Evolutionary conservation across 2,797 vertebrate species (phyloP).

Genomic region (Sebastes oblongus): DNA sequence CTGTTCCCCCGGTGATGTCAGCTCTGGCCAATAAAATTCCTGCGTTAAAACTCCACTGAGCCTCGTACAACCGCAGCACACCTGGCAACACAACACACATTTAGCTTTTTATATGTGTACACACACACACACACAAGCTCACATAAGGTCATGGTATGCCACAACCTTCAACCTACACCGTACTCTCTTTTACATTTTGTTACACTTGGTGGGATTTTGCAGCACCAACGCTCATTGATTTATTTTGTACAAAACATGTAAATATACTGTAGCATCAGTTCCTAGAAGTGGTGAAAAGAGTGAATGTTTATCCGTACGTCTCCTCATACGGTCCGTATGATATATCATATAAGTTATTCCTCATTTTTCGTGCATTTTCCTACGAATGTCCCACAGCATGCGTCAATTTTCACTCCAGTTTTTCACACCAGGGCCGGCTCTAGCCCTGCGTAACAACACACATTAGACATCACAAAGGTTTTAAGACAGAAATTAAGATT

Average conservation of each 20-base stretch:
- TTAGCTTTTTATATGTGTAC: constrained; percentile 51
- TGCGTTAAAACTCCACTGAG: constrained; percentile 71
- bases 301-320: rapidly evolving
- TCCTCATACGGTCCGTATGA: no score
- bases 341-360: no score
- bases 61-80: constrained; percentile 67
- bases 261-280: neutral
- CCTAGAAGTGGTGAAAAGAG: neutral
- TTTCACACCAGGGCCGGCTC: no score
- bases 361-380: no score
- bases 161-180: constrained; percentile 24
- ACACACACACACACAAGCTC: constrained; percentile 19
- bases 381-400: rapidly evolving
- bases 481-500: no score
- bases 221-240: neutral
- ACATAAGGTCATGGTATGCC: constrained; percentile 36
- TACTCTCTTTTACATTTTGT: constrained; percentile 22
- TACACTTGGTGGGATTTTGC: neutral
- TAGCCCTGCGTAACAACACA: no score
- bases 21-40: constrained; percentile 66
- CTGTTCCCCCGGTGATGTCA: constrained; percentile 73
- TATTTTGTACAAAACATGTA: neutral
- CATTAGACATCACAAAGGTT: no score
- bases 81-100: constrained; percentile 74
- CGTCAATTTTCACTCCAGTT: rapidly evolving